Base-by-base conservation (phyloP, 2,888 invertebrate genomes). In the Tinea pellionella region DNA sequence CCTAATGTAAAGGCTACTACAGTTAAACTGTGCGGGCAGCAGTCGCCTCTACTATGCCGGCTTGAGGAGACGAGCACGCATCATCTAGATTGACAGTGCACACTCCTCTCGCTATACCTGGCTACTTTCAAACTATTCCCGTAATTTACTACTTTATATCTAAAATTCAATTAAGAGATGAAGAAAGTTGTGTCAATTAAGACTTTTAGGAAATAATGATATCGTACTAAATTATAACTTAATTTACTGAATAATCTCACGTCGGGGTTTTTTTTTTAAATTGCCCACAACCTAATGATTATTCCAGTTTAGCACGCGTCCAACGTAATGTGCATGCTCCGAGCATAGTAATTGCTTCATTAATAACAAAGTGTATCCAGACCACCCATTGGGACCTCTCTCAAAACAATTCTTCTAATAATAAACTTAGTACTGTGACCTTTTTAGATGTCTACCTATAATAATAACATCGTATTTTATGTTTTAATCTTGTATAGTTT, bases 291-390 rank as follows among this genome's bases (percentile, higher is more conserved):
- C 37, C 37, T 37, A 37, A 37, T 37, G 37, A 37, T 37, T 12
- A 37, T 37, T 37, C 37, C 11, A n/a, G 15, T 47, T 47, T 47
- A 47, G 47, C 47, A 47, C 47, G 47, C 47, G 47, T 9, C 47
- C 8, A 47, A 47, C 47, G 47, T 47, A 47, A 47, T 47, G 32
- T 16, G 32, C 57, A 32, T 32, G 55, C 24, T 4, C n/a, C 16
- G 57, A 30, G 57, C 57, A 57, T 57, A 57, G 12, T 32, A 29
- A 57, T 57, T 13, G 32, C 32, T 16, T 57, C 57, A 57, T 57
- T 57, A 57, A 29, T 15, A 57, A 32, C 15, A 16, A n/a, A 2
- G 32, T 16, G 12, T 2, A 30, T 16, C 32, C 57, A 57, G 57
- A 57, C 57, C 47, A 47, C 47, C 47, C 47, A 47, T 47, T 16